Evolutionary conservation across 1,140 invertebrate genomes (phyloP), one percentile per base, ranked within the genome.

Genomic region (Conopomorpha cramerella): DNA sequence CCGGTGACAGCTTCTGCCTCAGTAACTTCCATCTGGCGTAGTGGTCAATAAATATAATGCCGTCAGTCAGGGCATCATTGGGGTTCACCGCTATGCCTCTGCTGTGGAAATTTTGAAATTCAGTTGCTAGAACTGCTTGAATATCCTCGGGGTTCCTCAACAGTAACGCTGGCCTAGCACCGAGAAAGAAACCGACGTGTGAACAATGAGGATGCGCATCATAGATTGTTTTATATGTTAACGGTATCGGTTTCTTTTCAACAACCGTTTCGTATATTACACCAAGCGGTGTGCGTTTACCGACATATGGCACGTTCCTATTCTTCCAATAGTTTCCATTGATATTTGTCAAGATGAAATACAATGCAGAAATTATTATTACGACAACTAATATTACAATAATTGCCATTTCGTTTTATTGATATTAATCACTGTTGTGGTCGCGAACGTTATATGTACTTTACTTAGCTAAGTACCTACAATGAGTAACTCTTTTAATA

Each of bases 111-210:
- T 51, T 31, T 11, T 54, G 45, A 36, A 70, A 73, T 32, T 68
- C 70, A 37, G 64, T 68, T 2, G 78, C 48, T 0, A 78, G 32
- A 17, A 82, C 60, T 17, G 48, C 35, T 30, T 73, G 71, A 7
- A 81, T 55, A 1, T 81, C 35, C 13, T 76, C 63, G 0, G 66
- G 64, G 47, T 80, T 72, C 10, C 62, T 49, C 0, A 80, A 36
- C 3, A 80, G 43, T n/a, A 81, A 31, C 10, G 44, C 45, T 0
- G 79, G 78, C 14, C 45, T 36, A n/a, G 38, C 33, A 16, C 30
- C 38, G 19, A 14, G 17, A 29, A 39, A 34, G 11, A 33, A 14
- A 16, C 38, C 38, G 0, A 39, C 23, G 16, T 26, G 16, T 18
- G 12, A 8, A 4, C 34, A 18, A 8, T 16, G 17, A 3, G 30